phyloP scores from a whole-genome alignment of 23 tunicate species.

The Phallusia fumigata region DNA sequence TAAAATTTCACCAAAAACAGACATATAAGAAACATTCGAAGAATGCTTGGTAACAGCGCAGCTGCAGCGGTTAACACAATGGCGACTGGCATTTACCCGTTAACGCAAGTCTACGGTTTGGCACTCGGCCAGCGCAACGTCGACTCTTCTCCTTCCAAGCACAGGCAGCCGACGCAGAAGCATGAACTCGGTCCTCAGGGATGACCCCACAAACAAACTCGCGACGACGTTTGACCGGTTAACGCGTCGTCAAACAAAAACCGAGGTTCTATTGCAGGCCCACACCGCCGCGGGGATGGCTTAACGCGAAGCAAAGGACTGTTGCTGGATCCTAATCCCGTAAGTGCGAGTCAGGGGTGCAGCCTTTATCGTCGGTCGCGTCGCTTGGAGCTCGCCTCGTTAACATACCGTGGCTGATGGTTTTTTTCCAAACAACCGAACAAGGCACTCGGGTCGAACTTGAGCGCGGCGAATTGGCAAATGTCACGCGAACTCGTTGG shows the following conservation, averaged over 20 bases:
- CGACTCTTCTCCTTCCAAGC: too few relatives aligned
- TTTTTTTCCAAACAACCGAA: not conserved
- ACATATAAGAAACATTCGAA: too few relatives aligned
- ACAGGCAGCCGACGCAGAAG: too few relatives aligned
- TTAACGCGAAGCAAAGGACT: not conserved
- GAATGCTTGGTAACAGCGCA: too few relatives aligned
- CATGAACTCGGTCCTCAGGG: not conserved
- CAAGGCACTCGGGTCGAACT: not conserved
- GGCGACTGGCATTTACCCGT: too few relatives aligned
- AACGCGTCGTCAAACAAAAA: not conserved
- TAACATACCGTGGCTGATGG: slow-evolving; percentile 1
- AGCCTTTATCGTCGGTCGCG: slow-evolving; percentile 3
- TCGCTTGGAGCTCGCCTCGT: not conserved
- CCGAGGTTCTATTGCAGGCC: not conserved
- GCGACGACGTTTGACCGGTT: not conserved
- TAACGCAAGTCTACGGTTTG: too few relatives aligned
- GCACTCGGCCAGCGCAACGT: too few relatives aligned
- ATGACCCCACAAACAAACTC: not conserved
- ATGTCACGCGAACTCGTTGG: not conserved
- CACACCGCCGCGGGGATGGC: slow-evolving; percentile 7
- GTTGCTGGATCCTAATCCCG: slow-evolving; percentile 2
- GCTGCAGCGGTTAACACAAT: too few relatives aligned
- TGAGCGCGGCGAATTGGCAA: not conserved
- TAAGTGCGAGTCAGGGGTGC: not conserved
- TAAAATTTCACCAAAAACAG: too few relatives aligned